Base-by-base conservation (phyloP, 2,888 invertebrate species). In the Urechis unicinctus region DNA sequence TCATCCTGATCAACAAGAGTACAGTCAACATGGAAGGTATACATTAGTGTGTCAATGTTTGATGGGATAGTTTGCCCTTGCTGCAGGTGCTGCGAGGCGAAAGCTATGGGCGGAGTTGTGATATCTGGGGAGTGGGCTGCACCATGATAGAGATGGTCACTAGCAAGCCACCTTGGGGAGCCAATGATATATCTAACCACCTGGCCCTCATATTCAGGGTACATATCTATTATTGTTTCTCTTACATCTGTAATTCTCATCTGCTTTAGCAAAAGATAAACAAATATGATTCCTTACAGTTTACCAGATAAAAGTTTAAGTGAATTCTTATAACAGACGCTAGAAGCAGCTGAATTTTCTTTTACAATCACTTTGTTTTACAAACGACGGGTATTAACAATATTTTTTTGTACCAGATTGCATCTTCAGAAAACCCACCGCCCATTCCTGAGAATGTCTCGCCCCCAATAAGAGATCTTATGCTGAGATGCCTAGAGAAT, bases 91-190 rank as follows among this genome's bases (percentile, higher is more conserved):
- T 81, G 48, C 65, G 80, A 50, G 80, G 80, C 3, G 79, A 80
- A 61, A 71, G 71, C 57, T 81, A 81, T 63, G 81, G 80, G n/a
- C 65, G 80, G 48, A 76, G 78, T 1, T 80, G 80, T 71, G 81
- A 81, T 64, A 73, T 81, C 13, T 81, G 81, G 81, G 77, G 79
- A 65, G 73, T 80, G 9, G 81, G 80, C 3, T 81, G 81, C 64
- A 72, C 72, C 31, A 71, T 81, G 58, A 79, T 81, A 45, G 80
- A 81, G 62, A 81, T 81, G 81, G 70, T 73, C 5, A 79, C 80
- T 6, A 71, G 75, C n/a, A 76, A 75, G 58, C 80, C 80, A 4
- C 80, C 80, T 0, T 81, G 81, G 81, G 74, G 74, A 61, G 78
- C 77, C 9, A 70, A 70, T 53, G 72, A 77, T 55, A 65, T 79